A percentile compares a stretch with the other conserved stretches of the same genome.
Conservation (phyloP, 2,888 invertebrate genomes). For the Periphyllus acericola region DNA sequence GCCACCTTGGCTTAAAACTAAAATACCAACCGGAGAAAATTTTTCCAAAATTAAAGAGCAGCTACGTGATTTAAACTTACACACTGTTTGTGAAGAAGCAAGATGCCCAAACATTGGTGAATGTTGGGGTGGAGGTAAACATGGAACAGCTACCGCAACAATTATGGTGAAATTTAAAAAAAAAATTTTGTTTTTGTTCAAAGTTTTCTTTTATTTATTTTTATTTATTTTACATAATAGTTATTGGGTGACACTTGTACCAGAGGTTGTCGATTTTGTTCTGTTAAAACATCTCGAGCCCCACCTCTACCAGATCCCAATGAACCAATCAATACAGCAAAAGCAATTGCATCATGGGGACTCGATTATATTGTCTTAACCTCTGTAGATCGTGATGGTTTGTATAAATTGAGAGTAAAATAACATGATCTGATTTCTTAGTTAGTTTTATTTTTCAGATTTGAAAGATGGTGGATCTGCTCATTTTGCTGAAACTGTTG, state of each 20-base stretch:
- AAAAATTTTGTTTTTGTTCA: neutral
- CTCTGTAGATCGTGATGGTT: constrained; percentile 97
- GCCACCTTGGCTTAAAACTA: constrained; percentile 95
- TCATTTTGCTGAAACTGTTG: constrained; percentile 93
- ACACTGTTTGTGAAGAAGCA: constrained; percentile 98
- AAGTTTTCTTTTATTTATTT: neutral
- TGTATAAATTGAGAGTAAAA: constrained; percentile 20
- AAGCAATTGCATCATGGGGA: constrained; percentile 92
- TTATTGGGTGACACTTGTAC: constrained; percentile 99
- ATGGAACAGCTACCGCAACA: constrained; percentile 97
- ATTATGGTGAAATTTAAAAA: constrained; percentile 82
- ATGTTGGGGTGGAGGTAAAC: constrained; percentile 96
- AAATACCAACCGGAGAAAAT: constrained; percentile 91
- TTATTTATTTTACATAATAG: constrained; percentile 68
- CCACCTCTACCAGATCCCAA: constrained; percentile 90
- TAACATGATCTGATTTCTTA: neutral
- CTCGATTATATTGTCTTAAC: constrained; percentile 97
- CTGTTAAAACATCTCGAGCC: constrained; percentile 92
- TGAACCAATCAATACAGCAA: constrained; percentile 93
- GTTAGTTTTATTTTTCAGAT: constrained; percentile 72
- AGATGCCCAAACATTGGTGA: constrained; percentile 98
- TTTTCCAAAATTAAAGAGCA: constrained; percentile 86
- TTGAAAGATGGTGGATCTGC: constrained; percentile 91
- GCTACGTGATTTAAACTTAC: constrained; percentile 84
- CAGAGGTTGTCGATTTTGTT: constrained; percentile 97